A percentile compares a stretch with the other conserved stretches of the same genome.
Evolutionary conservation across 1,140 invertebrate species (phyloP).

Genomic region (Vanessa tameamea): DNA sequence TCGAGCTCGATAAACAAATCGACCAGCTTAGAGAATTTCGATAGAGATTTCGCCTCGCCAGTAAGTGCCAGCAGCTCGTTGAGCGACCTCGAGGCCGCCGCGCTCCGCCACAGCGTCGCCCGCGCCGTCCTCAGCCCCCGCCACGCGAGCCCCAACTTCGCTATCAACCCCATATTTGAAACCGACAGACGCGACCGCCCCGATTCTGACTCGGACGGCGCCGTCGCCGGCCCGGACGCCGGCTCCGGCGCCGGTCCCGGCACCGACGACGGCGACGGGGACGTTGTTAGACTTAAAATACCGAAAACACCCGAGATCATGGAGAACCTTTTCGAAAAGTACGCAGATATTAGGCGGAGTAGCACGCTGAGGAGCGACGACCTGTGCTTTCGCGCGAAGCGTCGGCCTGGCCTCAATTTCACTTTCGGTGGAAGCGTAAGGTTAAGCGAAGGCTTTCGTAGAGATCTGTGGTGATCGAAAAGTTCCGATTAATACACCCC

Average conservation of each 20-base stretch:
- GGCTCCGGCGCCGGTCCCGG: slow-evolving; percentile 57
- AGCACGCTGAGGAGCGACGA: slow-evolving; percentile 67
- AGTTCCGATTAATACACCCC: slow-evolving; percentile 39
- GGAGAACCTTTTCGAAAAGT: slow-evolving; percentile 75
- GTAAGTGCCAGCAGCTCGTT: slow-evolving; percentile 83
- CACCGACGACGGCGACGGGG: slow-evolving; percentile 50
- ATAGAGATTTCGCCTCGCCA: slow-evolving; percentile 69
- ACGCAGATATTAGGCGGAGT: slow-evolving; percentile 72
- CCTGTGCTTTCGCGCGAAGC: slow-evolving; percentile 57
- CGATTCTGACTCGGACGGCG: slow-evolving; percentile 51
- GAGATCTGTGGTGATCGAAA: slow-evolving; percentile 67
- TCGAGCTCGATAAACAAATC: slow-evolving; percentile 68
- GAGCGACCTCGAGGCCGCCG: slow-evolving; percentile 81
- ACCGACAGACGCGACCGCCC: slow-evolving; percentile 61
- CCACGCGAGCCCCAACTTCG: slow-evolving; percentile 84
- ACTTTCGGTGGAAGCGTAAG: slow-evolving; percentile 75
- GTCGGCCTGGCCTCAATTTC: slow-evolving; percentile 61
- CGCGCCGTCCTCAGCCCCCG: slow-evolving; percentile 82
- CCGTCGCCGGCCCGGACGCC: slow-evolving; percentile 52
- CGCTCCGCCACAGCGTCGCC: slow-evolving; percentile 82
- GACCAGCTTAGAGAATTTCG: slow-evolving; percentile 71
- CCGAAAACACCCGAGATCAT: slow-evolving; percentile 74
- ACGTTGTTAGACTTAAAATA: slow-evolving; percentile 79
- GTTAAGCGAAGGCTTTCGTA: slow-evolving; percentile 72
- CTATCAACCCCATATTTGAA: slow-evolving; percentile 84